phyloP scores from a whole-genome alignment of 2,113 vertebrate genomes.

The Pomatostomus ruficeps region DNA sequence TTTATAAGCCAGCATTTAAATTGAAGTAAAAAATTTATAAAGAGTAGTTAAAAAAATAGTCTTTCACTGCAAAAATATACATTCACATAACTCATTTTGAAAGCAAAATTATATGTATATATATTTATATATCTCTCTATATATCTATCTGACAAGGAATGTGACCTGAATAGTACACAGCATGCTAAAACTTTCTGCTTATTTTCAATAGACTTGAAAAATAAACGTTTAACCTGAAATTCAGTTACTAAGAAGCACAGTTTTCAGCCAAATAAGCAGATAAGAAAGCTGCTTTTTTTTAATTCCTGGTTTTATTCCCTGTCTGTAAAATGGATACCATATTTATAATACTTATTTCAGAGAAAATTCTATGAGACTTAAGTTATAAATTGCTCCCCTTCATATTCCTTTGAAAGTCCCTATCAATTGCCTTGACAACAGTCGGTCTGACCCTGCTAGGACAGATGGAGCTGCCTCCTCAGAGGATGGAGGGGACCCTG shows the following conservation, averaged over 20 bases:
- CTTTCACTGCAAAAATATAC: neutral
- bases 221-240: neutral
- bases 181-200: neutral
- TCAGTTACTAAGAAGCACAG: neutral
- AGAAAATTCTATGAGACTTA: neutral
- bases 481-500: neutral
- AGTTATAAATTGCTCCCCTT: neutral
- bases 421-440: neutral
- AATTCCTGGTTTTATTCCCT: accelerated
- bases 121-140: neutral
- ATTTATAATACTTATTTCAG: neutral
- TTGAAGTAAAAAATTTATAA: neutral
- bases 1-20: neutral
- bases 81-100: neutral
- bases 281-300: neutral
- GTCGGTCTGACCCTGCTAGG: neutral
- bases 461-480: neutral
- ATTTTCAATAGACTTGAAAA: neutral
- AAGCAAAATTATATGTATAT: neutral
- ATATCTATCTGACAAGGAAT: neutral
- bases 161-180: neutral
- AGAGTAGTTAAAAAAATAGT: neutral
- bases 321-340: neutral
- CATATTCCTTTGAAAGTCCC: neutral
- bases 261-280: neutral